phyloP scores from a whole-genome alignment of 1,140 invertebrate species.

The Diprion similis region DNA sequence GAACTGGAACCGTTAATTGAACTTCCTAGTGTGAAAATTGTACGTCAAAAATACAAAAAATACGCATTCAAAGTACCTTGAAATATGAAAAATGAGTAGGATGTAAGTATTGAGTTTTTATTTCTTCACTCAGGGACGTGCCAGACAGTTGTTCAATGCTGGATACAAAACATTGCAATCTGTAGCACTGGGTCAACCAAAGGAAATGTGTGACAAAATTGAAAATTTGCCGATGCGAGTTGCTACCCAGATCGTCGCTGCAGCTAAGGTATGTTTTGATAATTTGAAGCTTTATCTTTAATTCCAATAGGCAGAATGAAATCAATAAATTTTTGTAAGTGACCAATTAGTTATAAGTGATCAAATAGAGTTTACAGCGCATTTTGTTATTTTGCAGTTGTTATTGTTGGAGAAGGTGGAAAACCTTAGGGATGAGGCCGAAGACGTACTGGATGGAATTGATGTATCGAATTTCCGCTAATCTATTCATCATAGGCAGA shows the following conservation, averaged over 20 bases:
- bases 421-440: conserved; percentile 79
- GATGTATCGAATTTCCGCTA: conserved; percentile 24
- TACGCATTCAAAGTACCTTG: conserved; percentile 15
- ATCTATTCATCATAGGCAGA: background rate
- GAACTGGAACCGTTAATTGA: conserved; percentile 85
- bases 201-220: conserved; percentile 69
- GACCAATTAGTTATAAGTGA: background rate
- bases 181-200: conserved; percentile 74
- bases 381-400: conserved; percentile 66
- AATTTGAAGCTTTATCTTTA: background rate
- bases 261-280: conserved; percentile 74
- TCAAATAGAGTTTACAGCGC: conserved; percentile 12
- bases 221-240: conserved; percentile 74
- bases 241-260: conserved; percentile 80
- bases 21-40: conserved; percentile 83
- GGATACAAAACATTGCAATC: conserved; percentile 80
- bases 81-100: conserved; percentile 19
- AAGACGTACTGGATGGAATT: conserved; percentile 70
- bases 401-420: conserved; percentile 81
- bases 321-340: conserved; percentile 13
- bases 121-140: conserved; percentile 70
- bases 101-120: conserved; percentile 23
- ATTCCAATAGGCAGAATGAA: background rate
- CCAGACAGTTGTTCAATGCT: conserved; percentile 81
- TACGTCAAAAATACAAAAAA: conserved; percentile 47